These are phyloP conservation scores for Pristionchus exspectatus DNA, from an alignment of 2,888 invertebrate genomes.

Conservation along the genomic window DNA sequence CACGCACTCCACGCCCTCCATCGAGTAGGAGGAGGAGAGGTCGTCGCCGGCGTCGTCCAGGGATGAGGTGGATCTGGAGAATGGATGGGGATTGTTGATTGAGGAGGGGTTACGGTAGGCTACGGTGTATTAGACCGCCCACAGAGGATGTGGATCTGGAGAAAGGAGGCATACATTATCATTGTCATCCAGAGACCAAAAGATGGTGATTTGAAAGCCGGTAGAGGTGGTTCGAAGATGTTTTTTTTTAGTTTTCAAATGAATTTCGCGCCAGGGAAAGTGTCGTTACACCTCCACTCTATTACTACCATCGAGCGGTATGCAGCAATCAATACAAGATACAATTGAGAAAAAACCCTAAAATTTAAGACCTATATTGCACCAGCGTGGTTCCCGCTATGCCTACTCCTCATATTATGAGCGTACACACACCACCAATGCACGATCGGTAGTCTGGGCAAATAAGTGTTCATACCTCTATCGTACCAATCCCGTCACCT, in stretches of 20 bases:
- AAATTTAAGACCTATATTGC: neutral
- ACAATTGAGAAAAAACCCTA: neutral
- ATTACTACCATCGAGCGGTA: too few relatives aligned
- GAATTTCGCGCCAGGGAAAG: neutral
- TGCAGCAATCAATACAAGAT: neutral
- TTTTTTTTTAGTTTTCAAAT: neutral
- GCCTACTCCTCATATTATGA: neutral
- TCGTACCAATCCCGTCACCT: neutral
- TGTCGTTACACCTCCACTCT: neutral
- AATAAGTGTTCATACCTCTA: neutral
- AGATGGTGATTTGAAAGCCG: too few relatives aligned
- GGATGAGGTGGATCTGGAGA: neutral
- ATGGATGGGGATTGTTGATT: neutral
- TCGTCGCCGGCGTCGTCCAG: neutral
- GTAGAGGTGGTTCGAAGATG: too few relatives aligned
- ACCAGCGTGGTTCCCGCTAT: neutral
- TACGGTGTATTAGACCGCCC: too few relatives aligned
- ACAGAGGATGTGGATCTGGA: too few relatives aligned
- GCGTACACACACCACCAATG: too few relatives aligned
- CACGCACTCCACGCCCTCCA: conserved; percentile 41
- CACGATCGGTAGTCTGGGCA: neutral
- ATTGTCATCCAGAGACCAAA: too few relatives aligned
- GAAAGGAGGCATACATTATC: too few relatives aligned
- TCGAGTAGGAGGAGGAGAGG: neutral
- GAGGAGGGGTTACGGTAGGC: neutral